A percentile compares a stretch with the other conserved stretches of the same genome.
phyloP scores from a whole-genome alignment of 2,113 vertebrate species.

The Coracopsis vasa region DNA sequence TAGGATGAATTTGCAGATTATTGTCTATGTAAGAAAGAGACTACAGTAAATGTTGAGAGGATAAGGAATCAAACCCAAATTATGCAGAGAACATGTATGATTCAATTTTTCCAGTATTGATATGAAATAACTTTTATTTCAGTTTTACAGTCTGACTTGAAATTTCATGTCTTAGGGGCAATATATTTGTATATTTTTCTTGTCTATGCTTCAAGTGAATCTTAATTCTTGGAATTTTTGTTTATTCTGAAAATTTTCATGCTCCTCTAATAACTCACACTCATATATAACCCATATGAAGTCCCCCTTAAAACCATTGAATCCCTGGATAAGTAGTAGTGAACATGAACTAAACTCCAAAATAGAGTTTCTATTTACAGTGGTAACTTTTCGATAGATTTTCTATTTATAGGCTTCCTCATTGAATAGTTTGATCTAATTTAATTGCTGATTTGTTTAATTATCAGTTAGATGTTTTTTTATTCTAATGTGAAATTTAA shows the following conservation, averaged over 20 bases:
- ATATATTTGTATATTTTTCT: neutral
- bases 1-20: neutral
- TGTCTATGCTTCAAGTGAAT: neutral
- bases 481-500: neutral
- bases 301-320: neutral
- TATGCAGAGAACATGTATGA: neutral
- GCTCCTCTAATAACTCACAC: neutral
- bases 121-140: neutral
- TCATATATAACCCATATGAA: neutral
- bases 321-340: neutral
- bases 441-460: neutral
- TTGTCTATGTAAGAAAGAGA: neutral
- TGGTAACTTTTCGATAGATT: neutral
- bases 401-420: neutral
- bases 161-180: neutral
- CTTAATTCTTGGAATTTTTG: conserved; percentile 19
- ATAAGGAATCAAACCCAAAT: neutral
- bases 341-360: neutral
- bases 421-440: neutral
- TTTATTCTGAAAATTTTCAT: neutral
- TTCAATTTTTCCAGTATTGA: conserved; percentile 14
- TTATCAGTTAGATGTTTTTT: neutral
- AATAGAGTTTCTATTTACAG: neutral
- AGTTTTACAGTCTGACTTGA: conserved; percentile 1
- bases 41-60: neutral